Percentiles rank a stretch among this genome's conserved stretches.
Conservation (phyloP, 2,113 vertebrate genomes). For the Dolichotis patagonum region DNA sequence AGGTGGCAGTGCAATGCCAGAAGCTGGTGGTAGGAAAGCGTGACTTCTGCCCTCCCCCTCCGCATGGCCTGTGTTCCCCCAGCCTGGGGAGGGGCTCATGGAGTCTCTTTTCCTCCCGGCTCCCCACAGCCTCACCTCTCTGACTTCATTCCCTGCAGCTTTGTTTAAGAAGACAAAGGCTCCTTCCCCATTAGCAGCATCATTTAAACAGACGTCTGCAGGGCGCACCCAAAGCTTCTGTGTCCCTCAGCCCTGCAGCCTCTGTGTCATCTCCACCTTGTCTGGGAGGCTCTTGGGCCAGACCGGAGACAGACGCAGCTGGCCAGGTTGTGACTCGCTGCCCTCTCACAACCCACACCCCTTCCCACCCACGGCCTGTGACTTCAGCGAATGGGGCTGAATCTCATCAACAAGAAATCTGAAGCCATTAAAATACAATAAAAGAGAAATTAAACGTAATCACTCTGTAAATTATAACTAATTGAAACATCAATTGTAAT, state of each 20-base stretch:
- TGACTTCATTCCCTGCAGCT: not conserved
- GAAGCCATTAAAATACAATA: conserved; percentile 85
- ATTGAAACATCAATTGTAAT: conserved; percentile 85
- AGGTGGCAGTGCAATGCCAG: not conserved
- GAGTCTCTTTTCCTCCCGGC: too few species aligned
- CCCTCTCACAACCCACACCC: not conserved
- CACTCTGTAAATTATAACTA: conserved; percentile 84
- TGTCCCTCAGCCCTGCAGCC: accelerated
- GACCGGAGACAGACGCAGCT: not conserved
- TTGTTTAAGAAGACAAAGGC: not conserved
- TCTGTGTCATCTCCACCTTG: too few species aligned
- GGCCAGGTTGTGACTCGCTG: not conserved
- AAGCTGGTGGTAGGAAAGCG: accelerated
- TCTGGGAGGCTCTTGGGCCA: not conserved
- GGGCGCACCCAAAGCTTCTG: not conserved
- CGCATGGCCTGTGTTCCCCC: accelerated
- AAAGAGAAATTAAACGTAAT: conserved; percentile 85
- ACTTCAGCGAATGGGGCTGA: conserved; percentile 57
- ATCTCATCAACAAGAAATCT: conserved; percentile 83
- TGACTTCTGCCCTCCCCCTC: accelerated
- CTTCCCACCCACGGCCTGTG: conserved; percentile 24
- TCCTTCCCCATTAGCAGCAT: not conserved
- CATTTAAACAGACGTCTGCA: not conserved
- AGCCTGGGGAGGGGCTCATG: not conserved
- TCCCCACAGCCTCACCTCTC: not conserved